Evolutionary conservation across 2,888 invertebrate genomes (phyloP), one percentile per base, ranked within the genome.

Genomic region (Agonopterix subpropinquella): DNA sequence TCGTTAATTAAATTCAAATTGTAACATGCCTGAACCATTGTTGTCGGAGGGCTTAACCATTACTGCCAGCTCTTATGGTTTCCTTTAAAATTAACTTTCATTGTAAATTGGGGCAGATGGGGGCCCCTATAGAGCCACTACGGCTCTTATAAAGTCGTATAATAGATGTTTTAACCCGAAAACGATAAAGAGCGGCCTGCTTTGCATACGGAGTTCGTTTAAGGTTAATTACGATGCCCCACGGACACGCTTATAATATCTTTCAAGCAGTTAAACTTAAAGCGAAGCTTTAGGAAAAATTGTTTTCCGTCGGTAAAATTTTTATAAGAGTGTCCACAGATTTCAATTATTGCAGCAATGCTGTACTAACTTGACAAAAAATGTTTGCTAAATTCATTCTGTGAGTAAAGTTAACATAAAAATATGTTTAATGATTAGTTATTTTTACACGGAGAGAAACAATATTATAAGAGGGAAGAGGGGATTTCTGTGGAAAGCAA

Each of bases 161-260:
- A 76, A 71, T 74, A 66, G 66, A 70, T 71, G 72, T 65, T 73
- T 71, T 62, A 70, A 61, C 73, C 77, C 71, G 65, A 74, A 77
- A 77, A 73, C 77, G 73, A 75, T 77, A 73, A 75, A 72, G 73
- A 67, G 65, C 36, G 13, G 58, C 59, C 67, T 70, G 64, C 61
- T 77, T 76, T 76, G 73, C 77, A 79, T 77, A 67, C 65, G 57
- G 68, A 73, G 65, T 75, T 71, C 72, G 72, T 76, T 28, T 73
- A 75, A 68, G 65, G 71, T 75, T 77, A 77, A 77, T 79, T 77
- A 77, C 66, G 56, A 59, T 61, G 53, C 65, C 69, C 67, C 59
- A 56, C 61, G 67, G 71, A 67, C 68, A 62, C 59, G 66, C 63
- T 63, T 64, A 64, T 65, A 65, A 70, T 65, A 70, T 70, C 61